Conservation (phyloP, 2,113 vertebrate species). For the Paralichthys olivaceus region DNA sequence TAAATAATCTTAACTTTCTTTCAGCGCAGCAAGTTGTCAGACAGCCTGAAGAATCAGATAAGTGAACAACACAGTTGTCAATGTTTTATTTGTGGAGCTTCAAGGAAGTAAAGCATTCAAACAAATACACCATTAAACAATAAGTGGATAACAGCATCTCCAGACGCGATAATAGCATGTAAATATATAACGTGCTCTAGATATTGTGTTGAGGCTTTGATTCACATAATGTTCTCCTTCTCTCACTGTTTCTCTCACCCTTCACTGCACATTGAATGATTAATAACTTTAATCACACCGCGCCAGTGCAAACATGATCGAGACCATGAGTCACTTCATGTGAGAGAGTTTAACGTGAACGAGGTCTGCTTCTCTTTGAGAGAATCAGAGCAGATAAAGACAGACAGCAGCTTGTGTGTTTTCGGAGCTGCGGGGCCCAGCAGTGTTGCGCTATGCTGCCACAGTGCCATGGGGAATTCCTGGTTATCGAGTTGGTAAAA, state of each 20-base stretch:
- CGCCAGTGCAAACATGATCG: background rate
- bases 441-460: slow-evolving; percentile 34
- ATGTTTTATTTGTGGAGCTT: background rate
- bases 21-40: background rate
- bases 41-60: background rate
- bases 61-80: background rate
- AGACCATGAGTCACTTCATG: background rate
- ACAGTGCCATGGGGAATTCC: slow-evolving; percentile 48
- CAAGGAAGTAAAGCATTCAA: slow-evolving; percentile 1
- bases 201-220: background rate
- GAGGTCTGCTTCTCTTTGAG: slow-evolving; percentile 19
- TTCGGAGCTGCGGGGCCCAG: slow-evolving; percentile 32
- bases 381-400: slow-evolving; percentile 39
- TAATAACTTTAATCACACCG: background rate
- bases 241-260: background rate
- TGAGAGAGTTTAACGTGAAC: background rate
- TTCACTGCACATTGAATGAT: background rate
- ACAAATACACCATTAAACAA: background rate
- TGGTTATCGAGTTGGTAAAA: slow-evolving; percentile 40
- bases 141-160: background rate
- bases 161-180: background rate
- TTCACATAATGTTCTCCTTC: background rate
- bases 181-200: background rate
- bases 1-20: background rate
- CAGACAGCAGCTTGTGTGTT: slow-evolving; percentile 14